Base-by-base conservation (phyloP, 2,113 vertebrate species). In the Danionella cerebrum region DNA sequence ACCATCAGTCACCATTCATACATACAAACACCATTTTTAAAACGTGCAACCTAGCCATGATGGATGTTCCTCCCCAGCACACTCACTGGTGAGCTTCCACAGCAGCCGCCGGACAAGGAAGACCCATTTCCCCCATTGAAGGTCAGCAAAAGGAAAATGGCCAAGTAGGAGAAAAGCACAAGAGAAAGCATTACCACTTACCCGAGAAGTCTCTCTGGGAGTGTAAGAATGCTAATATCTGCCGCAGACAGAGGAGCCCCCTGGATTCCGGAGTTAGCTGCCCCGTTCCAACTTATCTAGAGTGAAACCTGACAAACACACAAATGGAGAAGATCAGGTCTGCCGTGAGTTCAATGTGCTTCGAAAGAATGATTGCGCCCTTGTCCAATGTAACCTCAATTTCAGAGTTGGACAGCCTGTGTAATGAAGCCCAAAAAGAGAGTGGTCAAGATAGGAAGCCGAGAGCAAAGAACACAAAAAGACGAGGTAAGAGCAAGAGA, bases 201-300 rank as follows among this genome's bases (percentile, higher is more conserved):
- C 69, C 70, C 69, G 71, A 79, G 75, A 65, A 76, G 69, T 76
- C 83, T 85, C 71, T 72, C 77, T 78, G 69, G 71, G 79, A 80
- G 78, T 78, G 78, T 76, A 67, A 81, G 75, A 83, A 83, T 85
- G 87, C 80, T 87, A 83, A 86, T 88, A 85, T 60, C 27, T 84
- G 76, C 74, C 64, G 77, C 76, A 84, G 83, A 89, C 81, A 84
- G 84, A 33, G 51, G 48, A 39, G 25, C 41, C 25, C 41, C 48
- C 66, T 50, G 84, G 79, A 81, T 70, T 85, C 83, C 76, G 76
- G 77, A 71, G 76, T 77, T 81, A 69, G 79, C 21, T 57, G 25
- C 41, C n/a, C 44, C 21, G 22, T 45, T 47, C 65, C n/a, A 36
- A 48, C 66, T 48, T 48, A 64, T 64, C 42, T 45, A 59, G 53